Evolutionary conservation across 53 echinoderm and acorn worm genomes (phyloP), one percentile per base, ranked within the genome.

Genomic region (Hippasteria phrygiana): DNA sequence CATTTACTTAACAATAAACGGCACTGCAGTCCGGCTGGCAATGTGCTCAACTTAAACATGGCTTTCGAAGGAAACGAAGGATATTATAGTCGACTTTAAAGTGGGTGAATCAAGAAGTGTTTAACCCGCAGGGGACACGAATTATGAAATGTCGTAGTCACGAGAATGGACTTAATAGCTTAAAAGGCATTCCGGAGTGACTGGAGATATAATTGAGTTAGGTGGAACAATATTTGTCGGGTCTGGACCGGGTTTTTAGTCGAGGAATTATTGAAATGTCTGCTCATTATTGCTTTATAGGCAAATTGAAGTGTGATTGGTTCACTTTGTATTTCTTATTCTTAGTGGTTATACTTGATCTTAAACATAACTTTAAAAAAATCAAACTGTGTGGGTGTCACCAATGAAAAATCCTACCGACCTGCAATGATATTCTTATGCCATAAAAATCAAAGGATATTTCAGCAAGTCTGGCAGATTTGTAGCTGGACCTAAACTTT

Each of bases 1-100:
- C 85, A 71, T 85, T 85, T 70, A 85, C 85, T 85, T 50, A 85
- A 85, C 85, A 85, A 85, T 85, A 85, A 85, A 85, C 69, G 38
- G 85, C 33, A 47, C 48, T 2, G 48, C n/a, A n/a, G n/a, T n/a
- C 41, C 72, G 72, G 37, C 72, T 38, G 66, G 24, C 7, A 28
- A 66, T 66, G 66, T n/a, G 72, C 40, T 10, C 72, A 41, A 72
- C 42, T 72, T 42, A 39, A 72, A 72, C 72, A 72, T 72, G 69
- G 33, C 33, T 22, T 33, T 67, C 34, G 69, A 33, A 35, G 14
- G 69, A 67, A 36, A 33, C 34, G 33, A 26, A 16, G 69, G 69
- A 33, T 67, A 59, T 59, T 24, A 26, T 59, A 24, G 3, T 48
- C 75, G n/a, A 75, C 75, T 75, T 47, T 69, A 84, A 70, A 45